Conservation (phyloP, 2,113 vertebrate species). For the Bettongia penicillata region DNA sequence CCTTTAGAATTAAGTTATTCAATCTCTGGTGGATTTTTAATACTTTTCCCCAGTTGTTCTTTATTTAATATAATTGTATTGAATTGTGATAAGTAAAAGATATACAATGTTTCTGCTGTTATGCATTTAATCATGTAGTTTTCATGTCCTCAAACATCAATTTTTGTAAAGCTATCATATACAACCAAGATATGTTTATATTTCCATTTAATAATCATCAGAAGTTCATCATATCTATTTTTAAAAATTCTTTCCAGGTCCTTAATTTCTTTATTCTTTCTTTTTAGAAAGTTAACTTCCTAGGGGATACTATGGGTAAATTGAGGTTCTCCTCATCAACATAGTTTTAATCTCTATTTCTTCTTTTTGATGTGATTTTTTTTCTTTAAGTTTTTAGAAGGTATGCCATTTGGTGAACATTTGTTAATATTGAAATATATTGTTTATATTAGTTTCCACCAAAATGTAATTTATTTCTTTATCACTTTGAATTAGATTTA, state of each 20-base stretch:
- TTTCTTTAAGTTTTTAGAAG: not conserved
- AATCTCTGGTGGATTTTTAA: no score
- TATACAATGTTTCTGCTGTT: not conserved
- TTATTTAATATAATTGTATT: not conserved
- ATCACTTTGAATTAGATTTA: not conserved
- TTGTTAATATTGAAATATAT: not conserved
- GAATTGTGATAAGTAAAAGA: not conserved
- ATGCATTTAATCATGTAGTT: not conserved
- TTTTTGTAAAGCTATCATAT: not conserved
- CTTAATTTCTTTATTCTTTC: not conserved
- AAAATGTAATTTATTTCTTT: not conserved
- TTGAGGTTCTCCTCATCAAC: not conserved
- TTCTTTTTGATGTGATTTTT: not conserved
- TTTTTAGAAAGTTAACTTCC: not conserved
- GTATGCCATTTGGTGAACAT: not conserved
- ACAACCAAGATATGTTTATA: not conserved
- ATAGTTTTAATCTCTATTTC: not conserved
- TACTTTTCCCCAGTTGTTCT: not conserved
- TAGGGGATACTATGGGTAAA: not conserved
- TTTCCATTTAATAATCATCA: not conserved
- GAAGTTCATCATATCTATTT: not conserved
- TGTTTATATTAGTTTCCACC: not conserved
- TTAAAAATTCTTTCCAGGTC: not conserved
- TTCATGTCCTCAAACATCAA: not conserved
- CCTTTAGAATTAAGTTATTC: no score